Conservation (phyloP, 2,797 vertebrate genomes). For the Ceyx erithaca region DNA sequence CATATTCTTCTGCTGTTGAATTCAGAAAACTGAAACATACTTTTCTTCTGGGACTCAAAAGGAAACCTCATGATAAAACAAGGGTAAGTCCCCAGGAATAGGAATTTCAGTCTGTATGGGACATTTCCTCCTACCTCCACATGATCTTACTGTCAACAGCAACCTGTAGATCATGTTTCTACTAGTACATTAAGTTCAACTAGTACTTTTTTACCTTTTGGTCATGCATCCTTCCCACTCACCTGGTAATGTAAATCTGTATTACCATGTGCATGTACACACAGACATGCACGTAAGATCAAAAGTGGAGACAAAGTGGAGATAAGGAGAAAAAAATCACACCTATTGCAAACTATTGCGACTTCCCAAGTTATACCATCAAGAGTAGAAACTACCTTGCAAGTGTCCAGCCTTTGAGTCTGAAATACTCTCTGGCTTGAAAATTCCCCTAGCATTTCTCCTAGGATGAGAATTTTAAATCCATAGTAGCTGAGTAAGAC, state of each 20-base stretch:
- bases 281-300: background rate
- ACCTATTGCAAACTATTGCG: fast-evolving
- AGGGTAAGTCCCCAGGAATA: background rate
- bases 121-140: background rate
- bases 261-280: background rate
- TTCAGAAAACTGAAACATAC: background rate
- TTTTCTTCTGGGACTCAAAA: background rate
- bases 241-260: background rate
- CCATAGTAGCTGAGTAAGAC: background rate
- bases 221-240: background rate
- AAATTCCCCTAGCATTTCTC: background rate
- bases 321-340: background rate
- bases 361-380: background rate
- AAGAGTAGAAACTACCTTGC: background rate
- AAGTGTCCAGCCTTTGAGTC: background rate
- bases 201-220: background rate
- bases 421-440: background rate
- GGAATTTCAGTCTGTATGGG: background rate
- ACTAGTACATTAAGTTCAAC: background rate
- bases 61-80: background rate
- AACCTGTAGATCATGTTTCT: background rate
- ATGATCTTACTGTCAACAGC: background rate
- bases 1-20: background rate
- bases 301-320: background rate
- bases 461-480: background rate